These are phyloP conservation scores for Enteromius viviparus DNA, from an alignment of 2,797 vertebrate genomes.

Conservation along the genomic window DNA sequence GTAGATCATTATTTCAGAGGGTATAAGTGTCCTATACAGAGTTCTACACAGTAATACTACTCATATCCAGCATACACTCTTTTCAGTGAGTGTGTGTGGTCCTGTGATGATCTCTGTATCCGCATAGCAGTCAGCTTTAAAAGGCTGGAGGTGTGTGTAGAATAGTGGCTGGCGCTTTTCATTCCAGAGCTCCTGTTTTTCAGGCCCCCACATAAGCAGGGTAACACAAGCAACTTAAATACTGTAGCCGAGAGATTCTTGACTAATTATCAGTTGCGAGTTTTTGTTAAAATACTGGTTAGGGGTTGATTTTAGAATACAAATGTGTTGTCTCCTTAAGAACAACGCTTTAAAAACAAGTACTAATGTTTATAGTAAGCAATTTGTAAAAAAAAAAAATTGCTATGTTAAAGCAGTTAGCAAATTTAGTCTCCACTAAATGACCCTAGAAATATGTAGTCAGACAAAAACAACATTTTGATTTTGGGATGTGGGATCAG, in stretches of 20 bases:
- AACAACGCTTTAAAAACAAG: neutral
- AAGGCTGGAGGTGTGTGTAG: conserved; percentile 59
- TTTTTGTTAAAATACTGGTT: neutral
- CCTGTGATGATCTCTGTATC: conserved; percentile 52
- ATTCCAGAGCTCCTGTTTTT: conserved; percentile 48
- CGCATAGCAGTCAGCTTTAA: conserved; percentile 53
- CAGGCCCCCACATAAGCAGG: neutral
- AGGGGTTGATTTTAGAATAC: neutral
- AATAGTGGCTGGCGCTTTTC: conserved; percentile 50
- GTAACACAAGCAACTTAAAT: neutral
- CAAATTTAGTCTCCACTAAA: conserved; percentile 1
- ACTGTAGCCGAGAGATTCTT: neutral
- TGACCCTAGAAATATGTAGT: neutral
- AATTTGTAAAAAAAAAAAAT: neutral
- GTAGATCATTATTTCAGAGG: neutral
- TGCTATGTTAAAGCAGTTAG: conserved; percentile 31
- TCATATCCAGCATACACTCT: conserved; percentile 4
- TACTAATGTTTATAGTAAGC: neutral
- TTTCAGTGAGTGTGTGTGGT: conserved; percentile 48
- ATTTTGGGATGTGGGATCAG: conserved; percentile 50
- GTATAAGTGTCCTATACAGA: neutral
- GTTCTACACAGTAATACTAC: neutral
- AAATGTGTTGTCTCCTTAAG: neutral
- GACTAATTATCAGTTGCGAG: no score
- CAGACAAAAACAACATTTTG: conserved; percentile 43